Percentiles rank a stretch among this genome's conserved stretches.
Conservation (phyloP, 1,140 invertebrate species). For the Idris sp. region DNA sequence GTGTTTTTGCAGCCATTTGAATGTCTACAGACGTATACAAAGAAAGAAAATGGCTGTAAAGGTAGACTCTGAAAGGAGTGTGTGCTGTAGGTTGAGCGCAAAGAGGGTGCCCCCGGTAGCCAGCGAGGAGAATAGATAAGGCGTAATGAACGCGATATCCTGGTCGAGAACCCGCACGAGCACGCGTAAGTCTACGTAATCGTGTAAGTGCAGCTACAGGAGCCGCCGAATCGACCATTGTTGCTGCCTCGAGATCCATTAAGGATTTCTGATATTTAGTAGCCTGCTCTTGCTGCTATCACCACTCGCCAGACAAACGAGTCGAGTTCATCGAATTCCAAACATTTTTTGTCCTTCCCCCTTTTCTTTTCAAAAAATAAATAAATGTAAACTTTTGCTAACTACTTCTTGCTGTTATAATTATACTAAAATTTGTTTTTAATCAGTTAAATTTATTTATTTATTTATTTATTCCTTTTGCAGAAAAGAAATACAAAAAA, state of each 20-base stretch:
- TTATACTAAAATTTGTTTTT: no score
- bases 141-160: constrained; percentile 72
- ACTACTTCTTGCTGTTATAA: no score
- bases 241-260: constrained; percentile 71
- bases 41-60: constrained; percentile 49
- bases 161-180: constrained; percentile 53
- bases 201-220: constrained; percentile 61
- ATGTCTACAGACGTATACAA: constrained; percentile 30
- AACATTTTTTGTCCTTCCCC: constrained; percentile 24
- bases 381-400: constrained; percentile 22
- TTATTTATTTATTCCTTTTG: no score
- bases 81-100: constrained; percentile 54
- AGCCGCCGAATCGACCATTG: constrained; percentile 67
- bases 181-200: constrained; percentile 61
- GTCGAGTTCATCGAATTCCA: constrained; percentile 60
- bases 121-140: constrained; percentile 68
- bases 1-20: constrained; percentile 26
- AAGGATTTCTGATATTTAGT: constrained; percentile 71
- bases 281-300: constrained; percentile 45
- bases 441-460: no score
- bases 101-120: constrained; percentile 66
- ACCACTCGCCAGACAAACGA: constrained; percentile 56
- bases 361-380: constrained; percentile 10
- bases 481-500: no score
- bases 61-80: constrained; percentile 50